Conservation (phyloP, 1,140 invertebrate genomes). For the Micrasema longulum region DNA sequence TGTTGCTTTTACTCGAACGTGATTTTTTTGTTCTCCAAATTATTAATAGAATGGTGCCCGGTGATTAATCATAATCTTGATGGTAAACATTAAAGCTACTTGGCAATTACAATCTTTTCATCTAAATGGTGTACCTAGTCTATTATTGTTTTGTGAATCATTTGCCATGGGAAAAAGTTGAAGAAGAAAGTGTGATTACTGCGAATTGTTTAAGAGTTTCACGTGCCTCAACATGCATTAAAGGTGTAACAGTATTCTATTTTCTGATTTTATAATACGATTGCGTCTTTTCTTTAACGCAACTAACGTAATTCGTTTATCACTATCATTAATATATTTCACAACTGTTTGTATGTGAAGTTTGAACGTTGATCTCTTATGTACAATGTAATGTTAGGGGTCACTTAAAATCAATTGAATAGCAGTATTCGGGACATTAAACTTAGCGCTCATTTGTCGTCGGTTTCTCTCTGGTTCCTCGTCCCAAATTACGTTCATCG, state of each 20-base stretch:
- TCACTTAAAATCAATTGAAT: too few relatives aligned
- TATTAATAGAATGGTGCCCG: slow-evolving; percentile 5
- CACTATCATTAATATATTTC: not conserved
- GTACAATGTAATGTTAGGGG: too few relatives aligned
- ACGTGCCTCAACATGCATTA: slow-evolving; percentile 3
- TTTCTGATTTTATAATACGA: not conserved
- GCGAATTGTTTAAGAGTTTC: slow-evolving; percentile 7
- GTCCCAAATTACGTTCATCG: too few relatives aligned
- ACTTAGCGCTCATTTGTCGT: too few relatives aligned
- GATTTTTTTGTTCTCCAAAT: slow-evolving; percentile 13
- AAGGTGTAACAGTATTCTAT: not conserved
- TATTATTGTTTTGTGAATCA: slow-evolving; percentile 18
- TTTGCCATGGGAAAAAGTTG: slow-evolving; percentile 22
- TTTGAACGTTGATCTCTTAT: not conserved
- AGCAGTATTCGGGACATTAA: too few relatives aligned
- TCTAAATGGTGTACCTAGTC: slow-evolving; percentile 1
- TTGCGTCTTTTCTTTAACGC: not conserved
- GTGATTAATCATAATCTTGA: slow-evolving; percentile 25
- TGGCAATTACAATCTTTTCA: slow-evolving; percentile 19
- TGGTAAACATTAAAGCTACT: slow-evolving; percentile 20
- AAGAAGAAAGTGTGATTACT: slow-evolving; percentile 31
- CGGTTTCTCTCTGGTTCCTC: too few relatives aligned
- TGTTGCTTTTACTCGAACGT: slow-evolving; percentile 24
- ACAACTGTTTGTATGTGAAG: not conserved
- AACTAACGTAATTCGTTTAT: not conserved